Conservation (phyloP, 2,888 invertebrate species). For the Agrenia bidenticulata region DNA sequence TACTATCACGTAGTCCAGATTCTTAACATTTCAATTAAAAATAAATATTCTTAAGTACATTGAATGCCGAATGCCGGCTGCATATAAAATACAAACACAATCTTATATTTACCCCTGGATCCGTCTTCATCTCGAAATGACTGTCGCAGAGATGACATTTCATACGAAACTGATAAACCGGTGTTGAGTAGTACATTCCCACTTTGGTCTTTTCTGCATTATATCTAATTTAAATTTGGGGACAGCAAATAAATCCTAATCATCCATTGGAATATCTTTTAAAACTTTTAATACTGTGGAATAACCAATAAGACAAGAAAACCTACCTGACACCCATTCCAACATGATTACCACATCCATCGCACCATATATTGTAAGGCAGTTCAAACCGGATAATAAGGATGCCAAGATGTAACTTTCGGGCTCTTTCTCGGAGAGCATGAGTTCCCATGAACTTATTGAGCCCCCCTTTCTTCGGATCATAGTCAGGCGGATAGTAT, state of each 20-base stretch:
- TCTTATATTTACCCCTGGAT: conserved; percentile 76
- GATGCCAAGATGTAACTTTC: conserved; percentile 94
- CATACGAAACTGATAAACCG: conserved; percentile 97
- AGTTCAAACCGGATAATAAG: conserved; percentile 97
- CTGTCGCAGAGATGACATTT: conserved; percentile 98
- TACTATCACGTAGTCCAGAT: conserved; percentile 93
- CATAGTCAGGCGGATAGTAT: conserved; percentile 99
- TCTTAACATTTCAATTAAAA: conserved; percentile 61
- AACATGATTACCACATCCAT: conserved; percentile 95
- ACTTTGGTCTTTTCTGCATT: conserved; percentile 90
- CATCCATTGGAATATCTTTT: too few relatives aligned
- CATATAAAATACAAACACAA: conserved; percentile 7
- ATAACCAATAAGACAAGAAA: background rate
- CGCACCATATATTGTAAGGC: conserved; percentile 99
- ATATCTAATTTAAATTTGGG: conserved; percentile 72
- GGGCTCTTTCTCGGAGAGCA: conserved; percentile 90
- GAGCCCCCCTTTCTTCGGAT: conserved; percentile 89
- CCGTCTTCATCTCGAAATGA: conserved; percentile 96
- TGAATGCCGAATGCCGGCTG: too few relatives aligned
- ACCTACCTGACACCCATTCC: conserved; percentile 89
- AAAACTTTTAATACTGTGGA: background rate
- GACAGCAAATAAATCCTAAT: too few relatives aligned
- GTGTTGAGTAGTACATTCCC: conserved; percentile 98
- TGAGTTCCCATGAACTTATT: conserved; percentile 92
- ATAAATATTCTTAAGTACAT: too few relatives aligned